Evolutionary conservation across 2,888 invertebrate genomes (phyloP).

Genomic region (Volucella inanis): DNA sequence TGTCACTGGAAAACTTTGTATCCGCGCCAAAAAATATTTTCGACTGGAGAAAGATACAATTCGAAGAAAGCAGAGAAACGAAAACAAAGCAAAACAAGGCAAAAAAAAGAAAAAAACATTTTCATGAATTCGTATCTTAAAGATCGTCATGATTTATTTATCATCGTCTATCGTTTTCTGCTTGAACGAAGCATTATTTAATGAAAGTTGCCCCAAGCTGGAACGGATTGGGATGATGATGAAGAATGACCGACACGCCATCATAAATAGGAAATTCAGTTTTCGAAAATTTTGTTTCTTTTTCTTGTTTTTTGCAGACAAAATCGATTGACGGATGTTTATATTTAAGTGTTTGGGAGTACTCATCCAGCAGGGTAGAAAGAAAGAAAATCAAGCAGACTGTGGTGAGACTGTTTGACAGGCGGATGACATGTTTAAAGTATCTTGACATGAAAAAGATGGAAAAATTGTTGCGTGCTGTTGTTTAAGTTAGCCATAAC

Average conservation of each 20-base stretch:
- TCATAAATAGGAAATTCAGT: constrained; percentile 8
- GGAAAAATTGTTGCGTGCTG: background rate
- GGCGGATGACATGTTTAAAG: constrained; percentile 29
- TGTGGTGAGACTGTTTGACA: constrained; percentile 27
- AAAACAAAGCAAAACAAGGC: constrained; percentile 46
- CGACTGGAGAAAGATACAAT: background rate
- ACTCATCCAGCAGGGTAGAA: background rate
- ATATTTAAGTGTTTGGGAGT: background rate
- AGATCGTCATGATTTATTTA: constrained; percentile 52
- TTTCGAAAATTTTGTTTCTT: background rate
- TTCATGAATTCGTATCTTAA: constrained; percentile 5
- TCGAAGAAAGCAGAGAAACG: constrained; percentile 16
- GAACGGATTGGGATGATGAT: background rate
- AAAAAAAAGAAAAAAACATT: constrained; percentile 17
- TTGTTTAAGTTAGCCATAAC: background rate
- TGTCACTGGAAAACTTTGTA: background rate
- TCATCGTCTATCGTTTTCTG: constrained; percentile 23
- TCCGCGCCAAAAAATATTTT: constrained; percentile 1
- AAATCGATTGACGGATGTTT: constrained; percentile 38
- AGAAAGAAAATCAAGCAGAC: constrained; percentile 6
- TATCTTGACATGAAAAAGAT: background rate
- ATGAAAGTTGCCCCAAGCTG: constrained; percentile 13
- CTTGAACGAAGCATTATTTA: constrained; percentile 6
- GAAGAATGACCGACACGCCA: background rate
- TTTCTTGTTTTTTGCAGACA: constrained; percentile 12